These are phyloP conservation scores for Hipparchia semele DNA, from an alignment of 2,888 invertebrate species.

Conservation along the genomic window DNA sequence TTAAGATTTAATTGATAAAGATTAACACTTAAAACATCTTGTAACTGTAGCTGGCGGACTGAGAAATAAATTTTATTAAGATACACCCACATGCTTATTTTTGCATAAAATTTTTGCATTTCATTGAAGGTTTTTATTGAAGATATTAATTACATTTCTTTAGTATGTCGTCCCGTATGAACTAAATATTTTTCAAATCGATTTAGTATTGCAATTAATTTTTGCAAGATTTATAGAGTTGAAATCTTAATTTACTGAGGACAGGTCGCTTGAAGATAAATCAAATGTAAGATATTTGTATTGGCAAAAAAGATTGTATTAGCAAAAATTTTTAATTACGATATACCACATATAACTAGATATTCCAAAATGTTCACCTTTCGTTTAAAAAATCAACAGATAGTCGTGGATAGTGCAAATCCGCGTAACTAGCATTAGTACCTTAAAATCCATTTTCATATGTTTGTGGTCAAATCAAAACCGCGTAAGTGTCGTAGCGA, in stretches of 20 bases:
- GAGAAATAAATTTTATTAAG: conserved; percentile 17
- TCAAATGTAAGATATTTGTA: too few relatives aligned
- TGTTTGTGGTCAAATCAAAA: too few relatives aligned
- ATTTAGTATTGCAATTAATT: neutral
- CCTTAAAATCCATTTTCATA: too few relatives aligned
- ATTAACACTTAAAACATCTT: conserved; percentile 41
- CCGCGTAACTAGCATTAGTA: too few relatives aligned
- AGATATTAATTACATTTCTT: neutral
- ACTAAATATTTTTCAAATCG: neutral
- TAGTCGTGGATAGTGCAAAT: too few relatives aligned
- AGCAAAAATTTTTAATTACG: neutral
- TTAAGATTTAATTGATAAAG: conserved; percentile 43
- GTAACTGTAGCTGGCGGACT: conserved; percentile 32
- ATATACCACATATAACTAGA: neutral
- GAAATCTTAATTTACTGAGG: too few relatives aligned
- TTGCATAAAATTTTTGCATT: neutral
- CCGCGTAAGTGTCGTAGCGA: too few relatives aligned
- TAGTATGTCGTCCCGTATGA: neutral
- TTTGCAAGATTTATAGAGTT: too few relatives aligned
- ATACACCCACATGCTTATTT: conserved; percentile 8
- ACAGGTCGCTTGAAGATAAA: too few relatives aligned
- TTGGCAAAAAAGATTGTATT: too few relatives aligned
- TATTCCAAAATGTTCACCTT: neutral
- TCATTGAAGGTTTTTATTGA: neutral
- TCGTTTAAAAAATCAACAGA: too few relatives aligned